Conservation (phyloP, 2,113 vertebrate species). For the Xiphophorus couchianus region DNA sequence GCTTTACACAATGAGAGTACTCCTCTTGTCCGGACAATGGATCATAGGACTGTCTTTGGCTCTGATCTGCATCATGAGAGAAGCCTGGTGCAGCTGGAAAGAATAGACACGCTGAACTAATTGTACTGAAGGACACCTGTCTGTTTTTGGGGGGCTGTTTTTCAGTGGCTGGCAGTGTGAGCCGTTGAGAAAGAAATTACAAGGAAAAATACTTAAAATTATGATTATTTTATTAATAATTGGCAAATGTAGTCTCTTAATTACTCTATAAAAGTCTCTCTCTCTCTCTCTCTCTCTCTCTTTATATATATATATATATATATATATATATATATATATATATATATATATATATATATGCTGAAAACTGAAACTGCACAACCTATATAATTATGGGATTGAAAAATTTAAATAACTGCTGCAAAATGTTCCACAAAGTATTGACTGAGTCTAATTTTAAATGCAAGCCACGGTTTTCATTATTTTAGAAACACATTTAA, state of each 20-base stretch:
- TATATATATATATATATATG: no score
- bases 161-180: background rate
- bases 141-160: background rate
- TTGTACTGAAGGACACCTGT: conserved; percentile 16
- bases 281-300: no score
- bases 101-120: conserved; percentile 35
- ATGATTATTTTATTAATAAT: background rate
- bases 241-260: background rate
- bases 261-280: background rate
- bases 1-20: conserved; percentile 33
- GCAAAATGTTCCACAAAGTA: no score
- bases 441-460: no score
- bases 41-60: conserved; percentile 30
- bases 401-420: no score
- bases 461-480: no score
- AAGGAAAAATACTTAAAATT: background rate
- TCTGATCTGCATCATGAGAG: conserved; percentile 65
- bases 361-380: no score
- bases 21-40: conserved; percentile 48
- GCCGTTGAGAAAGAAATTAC: background rate
- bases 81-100: conserved; percentile 33
- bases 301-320: no score
- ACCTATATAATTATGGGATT: no score
- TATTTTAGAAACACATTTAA: no score
- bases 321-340: no score